These are phyloP conservation scores for Verasper variegatus DNA, from an alignment of 2,113 vertebrate species.

Conservation along the genomic window DNA sequence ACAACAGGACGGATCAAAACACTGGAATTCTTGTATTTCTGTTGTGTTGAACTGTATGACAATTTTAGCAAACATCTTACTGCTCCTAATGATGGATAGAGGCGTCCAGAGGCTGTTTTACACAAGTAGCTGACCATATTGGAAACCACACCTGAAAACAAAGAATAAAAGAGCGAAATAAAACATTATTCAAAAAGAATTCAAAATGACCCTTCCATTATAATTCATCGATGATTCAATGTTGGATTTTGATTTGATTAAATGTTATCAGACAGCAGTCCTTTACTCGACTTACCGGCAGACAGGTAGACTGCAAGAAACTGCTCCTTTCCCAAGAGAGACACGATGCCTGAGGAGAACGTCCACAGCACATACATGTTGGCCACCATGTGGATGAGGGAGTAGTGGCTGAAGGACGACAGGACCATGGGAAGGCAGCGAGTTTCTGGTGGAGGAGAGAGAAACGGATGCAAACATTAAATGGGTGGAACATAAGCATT, in stretches of 20 bases:
- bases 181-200: too few relatives aligned
- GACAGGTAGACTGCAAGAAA: conserved; percentile 95
- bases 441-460: conserved; percentile 77
- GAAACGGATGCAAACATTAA: background rate
- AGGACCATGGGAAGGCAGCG: conserved; percentile 94
- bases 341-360: conserved; percentile 93
- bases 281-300: conserved; percentile 83
- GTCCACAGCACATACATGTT: conserved; percentile 99
- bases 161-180: background rate
- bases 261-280: background rate
- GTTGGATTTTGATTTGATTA: background rate
- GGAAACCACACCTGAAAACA: conserved; percentile 89
- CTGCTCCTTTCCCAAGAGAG: conserved; percentile 92
- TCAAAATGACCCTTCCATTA: too few relatives aligned
- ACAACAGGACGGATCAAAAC: conserved; percentile 25
- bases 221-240: background rate
- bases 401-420: conserved; percentile 96
- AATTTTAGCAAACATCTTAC: conserved; percentile 79
- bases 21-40: background rate
- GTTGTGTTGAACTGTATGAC: background rate
- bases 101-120: conserved; percentile 89
- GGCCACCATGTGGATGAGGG: conserved; percentile 92
- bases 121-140: conserved; percentile 90
- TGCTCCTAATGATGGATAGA: conserved; percentile 94
- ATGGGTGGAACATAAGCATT: background rate